phyloP scores from a whole-genome alignment of 2,113 vertebrate genomes.

The Laticauda laticaudata region DNA sequence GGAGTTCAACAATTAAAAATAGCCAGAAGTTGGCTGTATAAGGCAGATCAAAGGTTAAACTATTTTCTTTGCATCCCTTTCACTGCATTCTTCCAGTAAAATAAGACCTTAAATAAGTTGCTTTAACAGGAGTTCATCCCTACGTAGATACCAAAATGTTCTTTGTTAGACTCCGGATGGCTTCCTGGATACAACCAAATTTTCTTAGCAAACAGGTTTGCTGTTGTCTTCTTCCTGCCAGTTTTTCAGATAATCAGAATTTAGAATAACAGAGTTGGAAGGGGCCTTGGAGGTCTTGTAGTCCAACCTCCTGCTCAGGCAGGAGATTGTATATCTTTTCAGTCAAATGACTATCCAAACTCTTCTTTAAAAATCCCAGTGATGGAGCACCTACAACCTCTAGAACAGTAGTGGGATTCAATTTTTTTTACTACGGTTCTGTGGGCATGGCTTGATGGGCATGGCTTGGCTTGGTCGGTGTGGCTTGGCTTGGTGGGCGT shows the following conservation, averaged over 20 bases:
- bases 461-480: too few species aligned
- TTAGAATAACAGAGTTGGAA: neutral
- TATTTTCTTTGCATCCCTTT: neutral
- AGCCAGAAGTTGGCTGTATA: neutral
- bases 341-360: too few species aligned
- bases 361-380: too few species aligned
- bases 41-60: neutral
- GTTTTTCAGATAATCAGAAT: neutral
- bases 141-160: neutral
- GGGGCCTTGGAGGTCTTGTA: neutral
- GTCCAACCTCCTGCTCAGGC: neutral
- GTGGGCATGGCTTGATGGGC: too few species aligned
- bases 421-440: too few species aligned
- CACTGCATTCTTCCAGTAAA: conserved; percentile 5
- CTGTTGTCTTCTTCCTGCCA: neutral
- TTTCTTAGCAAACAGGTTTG: neutral
- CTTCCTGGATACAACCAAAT: neutral
- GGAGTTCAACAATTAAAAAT: neutral
- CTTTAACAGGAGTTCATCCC: neutral
- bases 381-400: too few species aligned
- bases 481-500: too few species aligned
- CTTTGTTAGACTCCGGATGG: neutral
- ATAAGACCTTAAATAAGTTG: neutral
- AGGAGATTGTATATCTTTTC: neutral
- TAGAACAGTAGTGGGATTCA: too few species aligned